A percentile compares a stretch with the other conserved stretches of the same genome.
Evolutionary conservation across 1,140 invertebrate genomes (phyloP).

Genomic region (Sitodiplosis mosellana): DNA sequence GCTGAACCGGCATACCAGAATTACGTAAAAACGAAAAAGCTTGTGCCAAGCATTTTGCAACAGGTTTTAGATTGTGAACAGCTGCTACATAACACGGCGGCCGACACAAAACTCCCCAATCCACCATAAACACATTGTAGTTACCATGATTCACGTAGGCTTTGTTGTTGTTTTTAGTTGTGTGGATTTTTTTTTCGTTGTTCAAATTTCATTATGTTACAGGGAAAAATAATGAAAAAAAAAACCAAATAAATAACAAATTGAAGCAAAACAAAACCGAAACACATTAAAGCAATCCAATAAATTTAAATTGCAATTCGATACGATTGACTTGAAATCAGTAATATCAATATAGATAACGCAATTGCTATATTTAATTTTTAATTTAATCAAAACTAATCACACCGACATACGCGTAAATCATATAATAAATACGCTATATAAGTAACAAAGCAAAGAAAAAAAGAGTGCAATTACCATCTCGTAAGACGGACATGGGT

Average conservation of each 20-base stretch:
- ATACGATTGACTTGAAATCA: no score
- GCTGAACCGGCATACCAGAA: constrained; percentile 36
- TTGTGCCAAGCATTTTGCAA: constrained; percentile 41
- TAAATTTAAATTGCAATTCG: background rate
- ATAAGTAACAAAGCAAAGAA: no score
- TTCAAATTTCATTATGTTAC: background rate
- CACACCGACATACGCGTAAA: no score
- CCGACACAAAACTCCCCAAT: constrained; percentile 46
- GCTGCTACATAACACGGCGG: constrained; percentile 32
- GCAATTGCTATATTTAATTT: no score
- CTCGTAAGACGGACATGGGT: constrained; percentile 42
- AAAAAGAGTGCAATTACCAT: constrained; percentile 27
- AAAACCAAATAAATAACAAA: background rate
- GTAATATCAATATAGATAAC: background rate
- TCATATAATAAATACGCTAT: no score
- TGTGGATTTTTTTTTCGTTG: background rate
- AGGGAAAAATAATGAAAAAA: background rate
- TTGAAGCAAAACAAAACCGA: no score
- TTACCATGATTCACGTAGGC: constrained; percentile 48
- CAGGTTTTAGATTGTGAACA: constrained; percentile 41
- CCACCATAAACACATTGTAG: constrained; percentile 56
- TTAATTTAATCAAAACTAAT: no score
- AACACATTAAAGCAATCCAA: background rate
- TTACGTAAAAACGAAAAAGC: constrained; percentile 37
- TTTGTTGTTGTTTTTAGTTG: constrained; percentile 11